These are phyloP conservation scores for Morpho deidamia DNA, from an alignment of 2,888 invertebrate genomes.

Conservation along the genomic window DNA sequence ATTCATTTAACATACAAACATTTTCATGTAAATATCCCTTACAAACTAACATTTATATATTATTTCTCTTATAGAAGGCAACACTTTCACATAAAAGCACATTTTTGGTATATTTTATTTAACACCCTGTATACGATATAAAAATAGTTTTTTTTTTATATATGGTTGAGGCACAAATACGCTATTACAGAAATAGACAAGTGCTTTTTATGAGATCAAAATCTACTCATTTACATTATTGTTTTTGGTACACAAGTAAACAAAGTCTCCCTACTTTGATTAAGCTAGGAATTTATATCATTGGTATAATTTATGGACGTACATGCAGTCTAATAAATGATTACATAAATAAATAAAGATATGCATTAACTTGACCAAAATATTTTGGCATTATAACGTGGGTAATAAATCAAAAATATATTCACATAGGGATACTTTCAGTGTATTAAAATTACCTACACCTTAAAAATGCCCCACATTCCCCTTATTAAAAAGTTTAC, in stretches of 20 bases:
- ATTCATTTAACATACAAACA: slow-evolving; percentile 34
- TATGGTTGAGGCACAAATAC: slow-evolving; percentile 62
- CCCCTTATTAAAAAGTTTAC: too few relatives aligned
- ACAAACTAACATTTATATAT: slow-evolving; percentile 21
- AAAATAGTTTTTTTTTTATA: slow-evolving; percentile 57
- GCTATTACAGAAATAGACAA: slow-evolving; percentile 48
- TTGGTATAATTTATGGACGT: background rate
- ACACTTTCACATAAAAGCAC: slow-evolving; percentile 72
- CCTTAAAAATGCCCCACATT: too few relatives aligned
- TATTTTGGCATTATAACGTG: background rate
- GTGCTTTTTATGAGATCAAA: slow-evolving; percentile 67
- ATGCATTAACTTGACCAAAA: background rate
- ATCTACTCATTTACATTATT: slow-evolving; percentile 23
- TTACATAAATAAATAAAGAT: background rate
- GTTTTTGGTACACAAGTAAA: slow-evolving; percentile 11
- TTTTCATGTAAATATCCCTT: slow-evolving; percentile 12
- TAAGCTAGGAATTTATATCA: background rate
- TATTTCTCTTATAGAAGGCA: slow-evolving; percentile 55
- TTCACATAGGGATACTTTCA: too few relatives aligned
- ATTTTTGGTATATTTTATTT: slow-evolving; percentile 69
- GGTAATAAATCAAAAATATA: background rate
- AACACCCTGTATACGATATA: slow-evolving; percentile 75
- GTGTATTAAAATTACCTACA: too few relatives aligned
- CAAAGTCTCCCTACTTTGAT: background rate
- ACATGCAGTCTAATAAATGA: background rate